Percentiles rank a stretch among this genome's conserved stretches.
Conservation (phyloP, 2,888 invertebrate species). For the Elegia similella region DNA sequence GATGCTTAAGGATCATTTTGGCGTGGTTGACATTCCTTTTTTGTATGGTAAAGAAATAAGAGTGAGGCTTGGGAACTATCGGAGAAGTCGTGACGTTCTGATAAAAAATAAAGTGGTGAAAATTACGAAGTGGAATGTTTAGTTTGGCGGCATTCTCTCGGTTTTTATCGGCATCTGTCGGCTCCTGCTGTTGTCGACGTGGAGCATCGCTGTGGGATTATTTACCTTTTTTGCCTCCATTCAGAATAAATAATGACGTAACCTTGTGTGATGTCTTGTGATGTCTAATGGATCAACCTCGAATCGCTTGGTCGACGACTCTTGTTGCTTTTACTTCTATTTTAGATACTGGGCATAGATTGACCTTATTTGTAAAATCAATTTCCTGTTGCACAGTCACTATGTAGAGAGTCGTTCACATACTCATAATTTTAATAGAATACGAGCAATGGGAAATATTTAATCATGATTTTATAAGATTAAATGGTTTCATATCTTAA, state of each 20-base stretch:
- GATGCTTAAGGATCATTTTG: conserved; percentile 78
- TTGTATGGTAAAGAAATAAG: conserved; percentile 42
- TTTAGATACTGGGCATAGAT: conserved; percentile 18
- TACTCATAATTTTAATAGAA: no score
- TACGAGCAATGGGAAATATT: no score
- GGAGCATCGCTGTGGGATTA: conserved; percentile 24
- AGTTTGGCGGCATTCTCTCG: conserved; percentile 44
- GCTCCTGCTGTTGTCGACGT: conserved; percentile 19
- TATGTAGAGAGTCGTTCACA: no score
- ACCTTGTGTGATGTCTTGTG: conserved; percentile 24
- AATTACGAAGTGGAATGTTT: conserved; percentile 53
- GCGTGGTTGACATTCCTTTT: conserved; percentile 74
- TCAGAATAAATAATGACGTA: conserved; percentile 34
- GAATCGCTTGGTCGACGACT: conserved; percentile 4
- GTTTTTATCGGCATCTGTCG: conserved; percentile 42
- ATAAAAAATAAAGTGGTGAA: conserved; percentile 57
- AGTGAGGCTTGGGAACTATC: conserved; percentile 30
- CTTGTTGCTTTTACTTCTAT: conserved; percentile 23
- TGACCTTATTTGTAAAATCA: background rate
- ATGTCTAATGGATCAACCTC: conserved; percentile 21
- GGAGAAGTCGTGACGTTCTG: conserved; percentile 37
- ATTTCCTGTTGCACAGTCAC: background rate
- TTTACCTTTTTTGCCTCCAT: conserved; percentile 31
- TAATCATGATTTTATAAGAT: no score
- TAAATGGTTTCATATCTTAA: no score